Evolutionary conservation across 2,797 vertebrate genomes (phyloP).

Genomic region (Gymnoscopelus braueri): DNA sequence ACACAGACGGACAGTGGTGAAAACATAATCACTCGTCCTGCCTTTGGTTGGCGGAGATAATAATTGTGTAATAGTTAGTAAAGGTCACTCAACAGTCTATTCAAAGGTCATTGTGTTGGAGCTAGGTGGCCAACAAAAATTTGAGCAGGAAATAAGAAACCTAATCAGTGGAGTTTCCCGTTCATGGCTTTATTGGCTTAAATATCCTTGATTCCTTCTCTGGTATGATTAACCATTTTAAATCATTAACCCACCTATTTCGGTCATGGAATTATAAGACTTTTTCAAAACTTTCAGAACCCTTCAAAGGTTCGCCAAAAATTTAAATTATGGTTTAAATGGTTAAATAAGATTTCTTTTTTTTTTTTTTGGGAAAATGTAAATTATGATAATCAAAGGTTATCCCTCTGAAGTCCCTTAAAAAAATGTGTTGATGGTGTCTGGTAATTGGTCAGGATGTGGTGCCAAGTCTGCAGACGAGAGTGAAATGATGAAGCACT

Average conservation of each 20-base stretch:
- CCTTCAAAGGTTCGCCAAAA: no score
- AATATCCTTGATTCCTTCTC: conserved; percentile 24
- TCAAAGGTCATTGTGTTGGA: conserved; percentile 16
- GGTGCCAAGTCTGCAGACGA: conserved; percentile 52
- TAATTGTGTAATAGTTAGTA: background rate
- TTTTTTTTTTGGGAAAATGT: no score
- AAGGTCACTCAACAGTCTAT: conserved; percentile 3
- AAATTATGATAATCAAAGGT: conserved; percentile 40
- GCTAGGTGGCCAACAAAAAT: conserved; percentile 19
- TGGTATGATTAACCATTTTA: background rate
- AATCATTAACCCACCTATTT: no score
- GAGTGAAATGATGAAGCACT: conserved; percentile 54
- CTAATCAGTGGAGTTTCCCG: background rate
- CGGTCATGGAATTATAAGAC: no score
- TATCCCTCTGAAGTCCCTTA: conserved; percentile 38
- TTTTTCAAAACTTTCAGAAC: no score
- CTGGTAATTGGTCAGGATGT: conserved; percentile 52
- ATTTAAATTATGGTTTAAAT: no score
- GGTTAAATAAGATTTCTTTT: no score
- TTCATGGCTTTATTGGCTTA: background rate
- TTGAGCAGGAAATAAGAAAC: conserved; percentile 20
- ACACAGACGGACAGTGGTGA: no score
- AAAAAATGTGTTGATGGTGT: conserved; percentile 28
- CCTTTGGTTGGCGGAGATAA: no score
- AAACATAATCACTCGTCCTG: no score